Conservation (phyloP, 2,797 vertebrate species). For the Spinus pinus region DNA sequence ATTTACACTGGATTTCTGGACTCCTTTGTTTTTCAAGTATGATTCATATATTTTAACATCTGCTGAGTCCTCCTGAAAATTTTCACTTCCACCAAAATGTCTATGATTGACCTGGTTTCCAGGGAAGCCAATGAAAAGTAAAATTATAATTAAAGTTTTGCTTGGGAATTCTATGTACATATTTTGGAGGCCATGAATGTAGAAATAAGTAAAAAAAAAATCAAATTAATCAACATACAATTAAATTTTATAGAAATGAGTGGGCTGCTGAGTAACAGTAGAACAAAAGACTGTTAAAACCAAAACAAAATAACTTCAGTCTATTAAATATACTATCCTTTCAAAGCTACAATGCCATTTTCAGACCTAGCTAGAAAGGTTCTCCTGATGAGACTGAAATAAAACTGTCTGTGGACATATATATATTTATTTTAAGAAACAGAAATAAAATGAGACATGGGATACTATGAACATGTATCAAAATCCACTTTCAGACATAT, state of each 20-base stretch:
- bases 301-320: neutral
- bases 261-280: neutral
- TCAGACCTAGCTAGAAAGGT: neutral
- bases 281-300: neutral
- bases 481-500: neutral
- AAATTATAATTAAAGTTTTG: neutral
- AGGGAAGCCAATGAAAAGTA: neutral
- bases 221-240: neutral
- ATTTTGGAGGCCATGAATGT: neutral
- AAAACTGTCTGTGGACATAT: neutral
- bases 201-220: neutral
- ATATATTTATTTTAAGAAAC: neutral
- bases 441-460: neutral
- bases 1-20: neutral
- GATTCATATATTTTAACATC: neutral
- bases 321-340: neutral
- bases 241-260: neutral
- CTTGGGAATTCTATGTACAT: neutral
- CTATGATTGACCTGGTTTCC: neutral
- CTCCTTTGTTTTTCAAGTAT: neutral
- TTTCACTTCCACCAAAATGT: neutral
- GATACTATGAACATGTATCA: neutral
- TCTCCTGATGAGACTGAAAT: neutral
- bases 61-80: neutral
- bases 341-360: neutral